Evolutionary conservation across 2,888 invertebrate species (phyloP), one percentile per base, ranked within the genome.

Genomic region (Cylloceria caligata): DNA sequence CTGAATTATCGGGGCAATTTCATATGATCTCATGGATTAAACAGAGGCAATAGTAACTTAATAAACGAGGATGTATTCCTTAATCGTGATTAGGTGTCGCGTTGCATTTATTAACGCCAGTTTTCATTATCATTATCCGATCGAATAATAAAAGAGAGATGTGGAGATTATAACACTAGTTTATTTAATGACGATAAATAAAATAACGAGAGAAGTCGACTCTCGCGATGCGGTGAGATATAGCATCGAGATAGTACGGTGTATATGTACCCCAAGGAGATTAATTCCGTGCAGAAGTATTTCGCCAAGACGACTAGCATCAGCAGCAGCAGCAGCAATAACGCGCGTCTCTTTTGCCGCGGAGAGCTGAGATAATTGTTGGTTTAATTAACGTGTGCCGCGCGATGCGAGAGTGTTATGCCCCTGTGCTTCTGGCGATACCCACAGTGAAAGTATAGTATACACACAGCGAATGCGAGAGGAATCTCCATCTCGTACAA

Each of bases 331-430:
- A 74, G 24, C 19, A 47, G 45, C 74, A 74, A 75, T 75, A 75
- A 69, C 69, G 80, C 75, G 65, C 75, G 67, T 75, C 79, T 75
- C 75, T 71, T 74, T 71, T 67, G 78, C 65, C 75, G 62, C 79
- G 71, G 67, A 60, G 82, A 75, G 79, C 79, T 60, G 75, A 79
- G 82, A 75, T 82, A 82, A 82, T 82, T 82, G 82, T 82, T 82
- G 79, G 71, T 82, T 82, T 79, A 82, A 82, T 82, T 82, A 82
- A 79, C 82, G 82, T 62, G 27, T 55, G 71, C 79, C 65, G 69
- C 78, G 71, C 65, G 68, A 21, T 36, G 57, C 16, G 39, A 65
- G 67, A 72, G 71, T 60, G 78, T 69, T 62, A 34, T 65, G 45
- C 74, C 47, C 71, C 57, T 57, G 42, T 39, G 60, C 39, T 62